Conservation (phyloP, 2,888 invertebrate species). For the Apodemia hepburni region DNA sequence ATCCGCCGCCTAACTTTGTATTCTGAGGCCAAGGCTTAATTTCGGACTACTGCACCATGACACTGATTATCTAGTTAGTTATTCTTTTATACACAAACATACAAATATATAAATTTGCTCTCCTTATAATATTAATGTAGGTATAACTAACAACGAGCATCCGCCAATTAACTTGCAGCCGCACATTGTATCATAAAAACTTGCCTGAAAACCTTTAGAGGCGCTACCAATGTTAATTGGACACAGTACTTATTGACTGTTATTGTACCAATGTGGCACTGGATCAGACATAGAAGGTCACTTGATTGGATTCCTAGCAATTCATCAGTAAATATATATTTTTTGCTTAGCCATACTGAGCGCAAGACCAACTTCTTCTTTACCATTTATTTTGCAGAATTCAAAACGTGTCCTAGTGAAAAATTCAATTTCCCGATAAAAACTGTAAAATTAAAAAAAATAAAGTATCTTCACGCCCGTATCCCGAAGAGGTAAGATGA, state of each 20-base stretch:
- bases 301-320: slow-evolving; percentile 31
- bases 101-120: too few relatives aligned
- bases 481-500: too few relatives aligned
- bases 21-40: too few relatives aligned
- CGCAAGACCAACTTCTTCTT: not conserved
- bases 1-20: too few relatives aligned
- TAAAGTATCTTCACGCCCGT: too few relatives aligned
- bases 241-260: slow-evolving; percentile 56
- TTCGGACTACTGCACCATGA: too few relatives aligned
- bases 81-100: too few relatives aligned
- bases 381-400: not conserved
- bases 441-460: too few relatives aligned
- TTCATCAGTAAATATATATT: not conserved
- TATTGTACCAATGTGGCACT: slow-evolving; percentile 49
- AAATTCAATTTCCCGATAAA: too few relatives aligned
- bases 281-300: slow-evolving; percentile 58
- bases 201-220: slow-evolving; percentile 57
- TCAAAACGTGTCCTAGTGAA: not conserved
- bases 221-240: slow-evolving; percentile 78
- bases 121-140: not conserved
- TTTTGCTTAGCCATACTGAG: not conserved
- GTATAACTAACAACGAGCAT: slow-evolving; percentile 60
- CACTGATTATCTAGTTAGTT: too few relatives aligned
- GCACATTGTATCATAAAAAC: slow-evolving; percentile 61
- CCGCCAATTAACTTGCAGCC: slow-evolving; percentile 65